Conservation (phyloP, 2,113 vertebrate species). For the Holacanthus passer region DNA sequence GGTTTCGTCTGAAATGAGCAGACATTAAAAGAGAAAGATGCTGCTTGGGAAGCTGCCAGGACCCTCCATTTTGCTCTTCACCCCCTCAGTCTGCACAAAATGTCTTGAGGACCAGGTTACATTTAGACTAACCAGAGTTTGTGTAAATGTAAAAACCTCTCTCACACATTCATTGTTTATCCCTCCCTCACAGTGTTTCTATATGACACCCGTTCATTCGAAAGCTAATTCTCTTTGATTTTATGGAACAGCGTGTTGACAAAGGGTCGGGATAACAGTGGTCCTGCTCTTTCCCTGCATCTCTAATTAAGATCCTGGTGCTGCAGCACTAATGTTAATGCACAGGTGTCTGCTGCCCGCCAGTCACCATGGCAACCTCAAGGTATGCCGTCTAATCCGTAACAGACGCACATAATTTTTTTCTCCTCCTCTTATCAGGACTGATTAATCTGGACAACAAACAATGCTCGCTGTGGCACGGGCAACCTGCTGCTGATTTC, state of each 20-base stretch:
- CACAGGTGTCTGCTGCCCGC: slow-evolving; percentile 84
- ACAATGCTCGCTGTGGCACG: slow-evolving; percentile 44
- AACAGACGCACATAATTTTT: slow-evolving; percentile 45
- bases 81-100: neutral
- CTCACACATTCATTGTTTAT: neutral
- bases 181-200: slow-evolving; percentile 2
- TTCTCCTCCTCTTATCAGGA: slow-evolving; percentile 60
- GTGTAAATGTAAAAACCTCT: slow-evolving; percentile 6
- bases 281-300: slow-evolving; percentile 58
- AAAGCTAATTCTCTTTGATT: slow-evolving; percentile 83
- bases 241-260: slow-evolving; percentile 76
- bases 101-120: neutral
- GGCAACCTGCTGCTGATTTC: slow-evolving; percentile 48
- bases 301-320: slow-evolving; percentile 83
- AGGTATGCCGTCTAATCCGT: slow-evolving; percentile 79
- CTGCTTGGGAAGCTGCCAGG: neutral
- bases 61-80: neutral
- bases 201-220: slow-evolving; percentile 80
- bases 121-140: slow-evolving; percentile 19
- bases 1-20: neutral
- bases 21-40: neutral
- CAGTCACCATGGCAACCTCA: slow-evolving; percentile 83
- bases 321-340: slow-evolving; percentile 83
- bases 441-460: slow-evolving; percentile 81
- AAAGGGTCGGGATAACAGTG: slow-evolving; percentile 62